A percentile compares a stretch with the other conserved stretches of the same genome.
Evolutionary conservation across 2,113 vertebrate species (phyloP).

Genomic region (Holacanthus passer): DNA sequence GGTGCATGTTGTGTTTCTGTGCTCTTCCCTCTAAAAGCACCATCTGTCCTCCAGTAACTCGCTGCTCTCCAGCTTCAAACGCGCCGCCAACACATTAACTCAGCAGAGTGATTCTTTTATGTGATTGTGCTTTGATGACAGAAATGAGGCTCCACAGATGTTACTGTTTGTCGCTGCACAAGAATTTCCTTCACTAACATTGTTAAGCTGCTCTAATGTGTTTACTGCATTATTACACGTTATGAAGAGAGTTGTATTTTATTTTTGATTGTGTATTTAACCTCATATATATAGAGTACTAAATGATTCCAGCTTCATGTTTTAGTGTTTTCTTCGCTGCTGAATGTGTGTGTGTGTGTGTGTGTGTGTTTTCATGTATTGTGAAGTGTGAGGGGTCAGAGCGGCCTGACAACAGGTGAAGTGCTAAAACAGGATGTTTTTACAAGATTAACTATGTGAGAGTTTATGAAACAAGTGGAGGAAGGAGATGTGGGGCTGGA

Average conservation of each 20-base stretch:
- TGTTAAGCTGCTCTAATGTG: not conserved
- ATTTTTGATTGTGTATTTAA: not conserved
- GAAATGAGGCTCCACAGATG: not conserved
- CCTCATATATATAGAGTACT: not conserved
- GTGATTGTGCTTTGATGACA: not conserved
- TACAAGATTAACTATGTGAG: conserved; percentile 38
- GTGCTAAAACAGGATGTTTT: conserved; percentile 46
- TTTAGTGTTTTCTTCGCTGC: not conserved
- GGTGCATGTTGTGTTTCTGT: conserved; percentile 3
- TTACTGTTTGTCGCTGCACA: not conserved
- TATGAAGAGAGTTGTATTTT: not conserved
- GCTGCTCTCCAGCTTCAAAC: not conserved
- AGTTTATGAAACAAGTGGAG: conserved; percentile 38
- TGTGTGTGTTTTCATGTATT: not conserved
- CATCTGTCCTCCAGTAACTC: conserved; percentile 15
- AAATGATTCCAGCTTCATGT: not conserved
- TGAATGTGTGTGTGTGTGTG: not conserved
- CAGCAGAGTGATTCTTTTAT: not conserved
- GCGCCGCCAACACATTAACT: not conserved
- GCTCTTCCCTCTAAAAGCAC: conserved; percentile 1
- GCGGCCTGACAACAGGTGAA: conserved; percentile 27
- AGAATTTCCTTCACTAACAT: not conserved
- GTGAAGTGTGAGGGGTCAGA: conserved; percentile 13
- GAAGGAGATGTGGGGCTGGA: conserved; percentile 40
- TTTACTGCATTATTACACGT: not conserved